phyloP scores from a whole-genome alignment of 2,113 vertebrate genomes.

The Tetrax tetrax region DNA sequence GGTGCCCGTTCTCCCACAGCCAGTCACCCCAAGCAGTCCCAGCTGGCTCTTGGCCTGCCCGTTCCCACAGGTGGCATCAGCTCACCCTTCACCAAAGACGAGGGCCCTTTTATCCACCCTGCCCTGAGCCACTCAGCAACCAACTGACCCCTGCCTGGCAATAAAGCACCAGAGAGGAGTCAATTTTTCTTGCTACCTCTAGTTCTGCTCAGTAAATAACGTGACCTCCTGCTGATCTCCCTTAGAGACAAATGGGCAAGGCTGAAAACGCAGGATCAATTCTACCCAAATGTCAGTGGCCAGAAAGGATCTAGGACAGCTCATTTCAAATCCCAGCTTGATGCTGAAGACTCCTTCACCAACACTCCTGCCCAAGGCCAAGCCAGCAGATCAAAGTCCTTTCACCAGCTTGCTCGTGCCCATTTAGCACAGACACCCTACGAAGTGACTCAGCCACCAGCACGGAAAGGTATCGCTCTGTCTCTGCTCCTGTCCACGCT shows the following conservation, averaged over 20 bases:
- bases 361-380: neutral
- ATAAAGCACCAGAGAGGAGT: neutral
- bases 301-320: neutral
- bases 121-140: neutral
- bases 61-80: neutral
- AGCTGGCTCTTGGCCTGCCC: neutral
- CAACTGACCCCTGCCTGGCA: neutral
- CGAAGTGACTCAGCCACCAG: neutral
- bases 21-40: neutral
- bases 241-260: neutral
- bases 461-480: fast-evolving
- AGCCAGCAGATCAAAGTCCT: neutral
- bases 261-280: neutral
- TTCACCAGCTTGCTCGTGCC: neutral
- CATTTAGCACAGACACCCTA: neutral
- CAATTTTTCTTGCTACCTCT: neutral
- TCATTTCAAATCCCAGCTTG: neutral
- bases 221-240: neutral
- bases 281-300: neutral
- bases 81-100: neutral
- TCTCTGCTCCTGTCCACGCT: neutral
- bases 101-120: neutral
- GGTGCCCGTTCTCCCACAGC: neutral
- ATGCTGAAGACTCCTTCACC: neutral
- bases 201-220: neutral